Evolutionary conservation across 2,113 vertebrate species (phyloP).

Genomic region (Percina caprodes): DNA sequence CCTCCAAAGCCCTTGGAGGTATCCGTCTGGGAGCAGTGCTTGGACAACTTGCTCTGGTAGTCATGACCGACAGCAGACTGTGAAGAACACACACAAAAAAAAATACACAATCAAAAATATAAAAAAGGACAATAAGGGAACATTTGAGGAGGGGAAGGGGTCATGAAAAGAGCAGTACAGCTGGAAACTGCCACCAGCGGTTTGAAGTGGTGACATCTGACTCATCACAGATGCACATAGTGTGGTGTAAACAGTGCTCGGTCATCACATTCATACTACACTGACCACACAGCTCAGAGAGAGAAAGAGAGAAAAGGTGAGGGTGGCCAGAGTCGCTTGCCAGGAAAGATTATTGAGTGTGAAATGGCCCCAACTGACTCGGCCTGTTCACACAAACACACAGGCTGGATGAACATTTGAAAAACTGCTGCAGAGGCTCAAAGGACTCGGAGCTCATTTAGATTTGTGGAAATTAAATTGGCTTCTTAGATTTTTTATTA

Average conservation of each 20-base stretch:
- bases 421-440: background rate
- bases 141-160: background rate
- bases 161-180: background rate
- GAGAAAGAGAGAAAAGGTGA: background rate
- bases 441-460: background rate
- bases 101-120: background rate
- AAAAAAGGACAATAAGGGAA: background rate
- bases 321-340: constrained; percentile 18
- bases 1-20: constrained; percentile 94
- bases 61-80: constrained; percentile 97
- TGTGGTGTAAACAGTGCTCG: constrained; percentile 40
- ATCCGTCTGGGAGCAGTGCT: constrained; percentile 97
- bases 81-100: background rate
- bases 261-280: constrained; percentile 62
- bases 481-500: background rate
- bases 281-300: background rate
- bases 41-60: constrained; percentile 92
- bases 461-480: background rate
- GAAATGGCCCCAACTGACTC: constrained; percentile 7
- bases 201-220: constrained; percentile 27
- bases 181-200: constrained; percentile 10
- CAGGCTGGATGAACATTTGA: background rate
- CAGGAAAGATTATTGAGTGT: constrained; percentile 20
- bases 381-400: background rate
- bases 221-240: constrained; percentile 26